Conservation (phyloP, 2,113 vertebrate genomes). For the Turnix velox region DNA sequence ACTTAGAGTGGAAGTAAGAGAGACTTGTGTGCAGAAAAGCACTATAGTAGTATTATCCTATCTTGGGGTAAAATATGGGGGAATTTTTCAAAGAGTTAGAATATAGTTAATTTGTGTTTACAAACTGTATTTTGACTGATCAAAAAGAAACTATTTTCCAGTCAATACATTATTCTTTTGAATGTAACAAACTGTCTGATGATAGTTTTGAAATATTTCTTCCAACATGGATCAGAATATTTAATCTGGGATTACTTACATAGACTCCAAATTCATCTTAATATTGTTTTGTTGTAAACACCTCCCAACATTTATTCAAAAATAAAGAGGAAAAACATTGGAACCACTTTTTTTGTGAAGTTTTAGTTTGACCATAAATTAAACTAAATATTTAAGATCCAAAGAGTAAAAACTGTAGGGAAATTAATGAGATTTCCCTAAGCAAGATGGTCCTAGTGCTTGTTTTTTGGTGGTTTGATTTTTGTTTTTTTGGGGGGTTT, state of each 20-base stretch:
- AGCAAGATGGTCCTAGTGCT: background rate
- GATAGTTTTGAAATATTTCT: background rate
- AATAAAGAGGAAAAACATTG: background rate
- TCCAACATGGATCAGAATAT: background rate
- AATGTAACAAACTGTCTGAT: background rate
- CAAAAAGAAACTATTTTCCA: background rate
- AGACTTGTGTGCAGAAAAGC: background rate
- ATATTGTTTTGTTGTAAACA: background rate
- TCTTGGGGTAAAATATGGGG: background rate
- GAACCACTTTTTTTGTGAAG: background rate
- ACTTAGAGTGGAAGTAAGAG: background rate
- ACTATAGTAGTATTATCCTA: no score
- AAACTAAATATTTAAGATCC: background rate
- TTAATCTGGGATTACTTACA: background rate
- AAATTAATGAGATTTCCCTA: background rate
- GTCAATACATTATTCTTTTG: background rate
- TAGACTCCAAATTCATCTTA: background rate
- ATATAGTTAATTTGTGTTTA: background rate
- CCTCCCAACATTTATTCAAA: background rate
- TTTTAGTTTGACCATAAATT: background rate
- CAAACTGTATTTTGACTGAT: background rate
- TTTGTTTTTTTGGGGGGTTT: no score
- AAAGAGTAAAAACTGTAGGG: background rate
- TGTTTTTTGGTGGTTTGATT: no score
- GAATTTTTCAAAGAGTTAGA: background rate